These are phyloP conservation scores for Sympetrum striolatum DNA, from an alignment of 2,888 invertebrate genomes.

Conservation along the genomic window DNA sequence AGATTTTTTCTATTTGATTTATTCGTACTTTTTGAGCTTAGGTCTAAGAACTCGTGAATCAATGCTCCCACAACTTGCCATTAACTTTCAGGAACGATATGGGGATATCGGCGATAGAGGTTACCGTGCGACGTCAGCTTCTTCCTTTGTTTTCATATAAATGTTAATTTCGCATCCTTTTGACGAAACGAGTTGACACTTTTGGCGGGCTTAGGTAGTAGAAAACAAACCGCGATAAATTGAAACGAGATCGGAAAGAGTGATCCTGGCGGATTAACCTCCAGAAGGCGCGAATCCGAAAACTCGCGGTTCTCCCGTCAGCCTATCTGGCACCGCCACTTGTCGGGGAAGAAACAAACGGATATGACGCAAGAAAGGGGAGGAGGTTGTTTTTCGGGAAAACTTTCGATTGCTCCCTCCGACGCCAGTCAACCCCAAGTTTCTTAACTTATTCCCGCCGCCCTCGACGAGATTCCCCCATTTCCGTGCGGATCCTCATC, in stretches of 20 bases:
- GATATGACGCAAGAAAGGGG: neutral
- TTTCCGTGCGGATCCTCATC: neutral
- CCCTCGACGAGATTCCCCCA: neutral
- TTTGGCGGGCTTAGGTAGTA: too few species aligned
- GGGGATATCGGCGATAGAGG: too few species aligned
- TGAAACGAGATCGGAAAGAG: neutral
- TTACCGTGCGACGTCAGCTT: too few species aligned
- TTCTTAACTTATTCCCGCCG: constrained; percentile 10
- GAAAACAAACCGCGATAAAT: too few species aligned
- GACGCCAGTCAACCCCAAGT: neutral
- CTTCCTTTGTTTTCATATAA: too few species aligned
- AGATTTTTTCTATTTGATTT: too few species aligned
- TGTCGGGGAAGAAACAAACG: neutral
- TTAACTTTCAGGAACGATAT: too few species aligned
- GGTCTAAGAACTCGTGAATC: too few species aligned
- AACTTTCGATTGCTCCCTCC: neutral
- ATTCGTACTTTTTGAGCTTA: too few species aligned
- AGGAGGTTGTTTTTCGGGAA: neutral
- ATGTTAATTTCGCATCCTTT: too few species aligned
- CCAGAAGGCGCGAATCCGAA: neutral
- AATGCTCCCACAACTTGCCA: too few species aligned
- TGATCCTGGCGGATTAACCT: neutral
- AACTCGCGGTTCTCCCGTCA: neutral
- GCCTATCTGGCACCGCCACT: neutral
- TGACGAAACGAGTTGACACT: too few species aligned